Evolutionary conservation across 2,113 vertebrate species (phyloP), one percentile per base, ranked within the genome.

Genomic region (Isurus oxyrinchus): DNA sequence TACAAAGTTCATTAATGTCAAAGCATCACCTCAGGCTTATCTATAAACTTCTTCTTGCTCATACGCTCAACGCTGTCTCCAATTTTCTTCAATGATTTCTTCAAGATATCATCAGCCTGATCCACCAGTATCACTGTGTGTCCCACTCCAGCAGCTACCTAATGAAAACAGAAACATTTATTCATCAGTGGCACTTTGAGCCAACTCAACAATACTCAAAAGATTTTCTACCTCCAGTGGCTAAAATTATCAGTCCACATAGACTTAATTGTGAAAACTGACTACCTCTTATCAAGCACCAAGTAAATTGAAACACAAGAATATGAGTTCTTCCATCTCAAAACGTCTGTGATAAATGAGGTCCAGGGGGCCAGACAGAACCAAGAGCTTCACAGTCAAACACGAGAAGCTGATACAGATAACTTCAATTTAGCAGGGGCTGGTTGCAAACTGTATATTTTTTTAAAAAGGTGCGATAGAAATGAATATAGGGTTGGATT

Each of bases 21-120:
- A 91, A 57, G 55, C 88, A 97, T 96, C 95, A 99, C 99, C 98
- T 99, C 98, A 66, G 99, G 98, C 66, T 99, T 99, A 95, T 99
- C 99, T 0, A 98, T 98, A 98, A 99, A 99, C 97, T 99, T 99
- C 98, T 99, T 99, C 98, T 99, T 99, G 53, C 97, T 97, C 96
- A 99, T 97, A 97, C 98, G 98, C 97, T 97, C 99, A 81, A 99
- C 98, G 96, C 98, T 99, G 66, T 98, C 98, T 97, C 99, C 98
- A 40, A 99, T 99, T 66, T 98, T 98, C 97, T 98, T 99, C 59
- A 97, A 72, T 4, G 99, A 98, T 72, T 99, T 99, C 63, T 98
- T 98, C 96, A 99, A 98, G 97, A 99, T 98, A 97, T 99, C 98
- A 0, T 99, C 99, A 7, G 98, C 97, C n/a, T 98, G 99, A 97